A percentile compares a stretch with the other conserved stretches of the same genome.
phyloP scores from a whole-genome alignment of 2,113 vertebrate species.

The Poecile atricapillus region DNA sequence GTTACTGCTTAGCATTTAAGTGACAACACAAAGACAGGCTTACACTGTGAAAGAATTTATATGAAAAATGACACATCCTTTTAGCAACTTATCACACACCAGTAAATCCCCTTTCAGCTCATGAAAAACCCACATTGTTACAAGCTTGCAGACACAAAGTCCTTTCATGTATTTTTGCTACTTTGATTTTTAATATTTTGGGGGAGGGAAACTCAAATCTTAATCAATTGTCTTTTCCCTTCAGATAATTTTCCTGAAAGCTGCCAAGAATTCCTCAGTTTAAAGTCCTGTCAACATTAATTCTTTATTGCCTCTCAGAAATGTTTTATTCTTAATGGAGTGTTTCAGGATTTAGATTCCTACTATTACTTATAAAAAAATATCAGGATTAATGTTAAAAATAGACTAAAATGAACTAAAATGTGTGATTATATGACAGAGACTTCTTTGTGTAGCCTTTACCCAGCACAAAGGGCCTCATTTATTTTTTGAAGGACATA shows the following conservation, averaged over 20 bases:
- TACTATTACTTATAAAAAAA: background rate
- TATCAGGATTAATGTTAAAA: background rate
- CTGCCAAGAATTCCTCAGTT: background rate
- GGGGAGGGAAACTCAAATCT: background rate
- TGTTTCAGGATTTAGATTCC: background rate
- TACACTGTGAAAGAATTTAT: background rate
- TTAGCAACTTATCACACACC: background rate
- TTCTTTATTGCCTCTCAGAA: conserved; percentile 17
- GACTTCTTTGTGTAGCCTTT: background rate
- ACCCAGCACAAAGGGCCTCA: background rate
- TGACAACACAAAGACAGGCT: background rate
- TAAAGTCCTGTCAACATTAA: background rate
- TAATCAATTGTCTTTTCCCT: background rate
- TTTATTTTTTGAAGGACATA: background rate
- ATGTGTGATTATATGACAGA: background rate
- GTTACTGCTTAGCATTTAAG: background rate
- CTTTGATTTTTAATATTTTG: conserved; percentile 2
- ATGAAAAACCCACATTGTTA: background rate
- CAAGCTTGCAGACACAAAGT: background rate
- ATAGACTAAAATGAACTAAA: background rate
- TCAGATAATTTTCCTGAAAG: conserved; percentile 12
- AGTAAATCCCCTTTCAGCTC: background rate
- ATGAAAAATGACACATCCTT: background rate
- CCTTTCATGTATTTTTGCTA: background rate
- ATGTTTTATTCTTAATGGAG: background rate